These are phyloP conservation scores for Hypercompe scribonia DNA, from an alignment of 2,888 invertebrate species.

Conservation along the genomic window DNA sequence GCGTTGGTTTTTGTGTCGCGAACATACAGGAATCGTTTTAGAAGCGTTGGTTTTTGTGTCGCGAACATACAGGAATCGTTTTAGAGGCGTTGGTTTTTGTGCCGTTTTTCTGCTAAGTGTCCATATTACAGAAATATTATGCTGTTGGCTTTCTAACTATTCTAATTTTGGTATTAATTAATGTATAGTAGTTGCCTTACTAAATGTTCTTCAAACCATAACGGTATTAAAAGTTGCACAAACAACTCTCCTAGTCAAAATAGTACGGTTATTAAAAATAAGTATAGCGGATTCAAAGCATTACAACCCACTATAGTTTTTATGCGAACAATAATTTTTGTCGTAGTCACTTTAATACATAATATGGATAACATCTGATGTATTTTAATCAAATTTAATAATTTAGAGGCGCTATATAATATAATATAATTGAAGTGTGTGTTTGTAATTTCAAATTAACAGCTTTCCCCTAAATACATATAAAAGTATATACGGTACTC, in stretches of 20 bases:
- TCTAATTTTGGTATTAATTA: background rate
- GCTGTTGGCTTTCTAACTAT: background rate
- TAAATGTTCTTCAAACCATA: slow-evolving; percentile 4
- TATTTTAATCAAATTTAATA: too few relatives aligned
- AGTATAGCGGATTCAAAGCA: slow-evolving; percentile 22
- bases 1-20: background rate
- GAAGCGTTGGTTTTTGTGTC: background rate
- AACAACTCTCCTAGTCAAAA: slow-evolving; percentile 23
- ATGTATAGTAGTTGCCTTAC: slow-evolving; percentile 1
- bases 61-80: background rate
- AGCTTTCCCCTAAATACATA: too few relatives aligned
- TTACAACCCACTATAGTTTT: background rate
- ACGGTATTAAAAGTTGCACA: slow-evolving; percentile 16
- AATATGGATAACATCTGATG: background rate
- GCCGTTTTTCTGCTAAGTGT: background rate
- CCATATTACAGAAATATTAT: background rate
- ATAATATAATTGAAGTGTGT: too few relatives aligned
- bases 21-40: background rate
- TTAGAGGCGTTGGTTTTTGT: background rate
- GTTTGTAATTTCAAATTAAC: too few relatives aligned
- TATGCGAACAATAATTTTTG: background rate
- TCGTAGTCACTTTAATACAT: background rate
- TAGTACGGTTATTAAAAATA: slow-evolving; percentile 25
- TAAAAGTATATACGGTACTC: too few relatives aligned
- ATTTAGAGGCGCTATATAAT: too few relatives aligned